Percentiles rank a stretch among this genome's conserved stretches.
These are phyloP conservation scores for Varanus salvator DNA, from an alignment of 2,113 vertebrate species.

Conservation along the genomic window DNA sequence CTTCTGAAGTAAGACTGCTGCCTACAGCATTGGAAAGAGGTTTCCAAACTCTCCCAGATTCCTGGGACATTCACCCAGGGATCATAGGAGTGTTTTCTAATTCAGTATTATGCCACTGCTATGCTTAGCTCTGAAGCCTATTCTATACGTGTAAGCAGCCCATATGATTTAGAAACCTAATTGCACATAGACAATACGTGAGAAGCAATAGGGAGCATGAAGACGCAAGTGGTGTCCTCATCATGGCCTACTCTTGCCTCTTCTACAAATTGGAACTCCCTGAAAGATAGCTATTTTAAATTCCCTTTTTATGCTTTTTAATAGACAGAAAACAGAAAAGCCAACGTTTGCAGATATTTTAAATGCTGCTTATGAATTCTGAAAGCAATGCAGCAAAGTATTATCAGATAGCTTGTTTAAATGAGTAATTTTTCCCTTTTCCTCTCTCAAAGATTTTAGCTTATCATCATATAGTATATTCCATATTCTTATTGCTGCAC, in stretches of 20 bases:
- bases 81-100: too few relatives aligned
- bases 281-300: background rate
- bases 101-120: background rate
- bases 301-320: background rate
- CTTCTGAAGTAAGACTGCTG: too few relatives aligned
- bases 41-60: too few relatives aligned
- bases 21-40: too few relatives aligned
- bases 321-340: constrained; percentile 16
- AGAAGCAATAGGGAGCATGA: background rate
- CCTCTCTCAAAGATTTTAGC: constrained; percentile 21
- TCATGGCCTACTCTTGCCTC: background rate
- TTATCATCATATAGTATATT: constrained; percentile 19
- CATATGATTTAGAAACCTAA: background rate
- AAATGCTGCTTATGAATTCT: constrained; percentile 24
- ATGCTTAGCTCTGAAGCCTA: background rate
- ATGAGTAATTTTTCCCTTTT: constrained; percentile 19
- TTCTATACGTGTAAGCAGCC: background rate
- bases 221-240: background rate
- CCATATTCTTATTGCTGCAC: constrained; percentile 27
- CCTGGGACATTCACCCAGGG: too few relatives aligned
- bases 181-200: background rate
- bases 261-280: too few relatives aligned
- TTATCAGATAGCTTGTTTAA: constrained; percentile 40
- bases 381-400: constrained; percentile 32
- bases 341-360: constrained; percentile 31